phyloP scores from a whole-genome alignment of 2,113 vertebrate genomes.

The Rhinolophus ferrumequinum region DNA sequence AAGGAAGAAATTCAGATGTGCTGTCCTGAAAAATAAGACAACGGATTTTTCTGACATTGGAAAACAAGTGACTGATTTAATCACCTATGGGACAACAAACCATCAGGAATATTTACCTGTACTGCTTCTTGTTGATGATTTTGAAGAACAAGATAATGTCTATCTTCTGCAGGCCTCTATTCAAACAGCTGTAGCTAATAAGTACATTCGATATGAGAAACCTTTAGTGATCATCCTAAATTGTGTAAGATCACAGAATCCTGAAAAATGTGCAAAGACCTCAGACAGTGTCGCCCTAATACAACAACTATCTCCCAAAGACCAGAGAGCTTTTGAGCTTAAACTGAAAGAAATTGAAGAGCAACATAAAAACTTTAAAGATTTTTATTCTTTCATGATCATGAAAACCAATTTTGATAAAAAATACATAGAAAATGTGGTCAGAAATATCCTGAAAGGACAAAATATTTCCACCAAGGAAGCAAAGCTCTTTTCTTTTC shows the following conservation, averaged over 20 bases:
- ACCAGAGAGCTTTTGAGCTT: constrained; percentile 87
- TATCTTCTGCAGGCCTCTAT: constrained; percentile 85
- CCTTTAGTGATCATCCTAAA: constrained; percentile 89
- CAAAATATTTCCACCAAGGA: constrained; percentile 84
- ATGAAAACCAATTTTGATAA: constrained; percentile 90
- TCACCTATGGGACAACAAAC: constrained; percentile 80
- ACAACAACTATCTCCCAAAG: constrained; percentile 83
- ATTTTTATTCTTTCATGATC: constrained; percentile 93
- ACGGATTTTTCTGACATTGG: constrained; percentile 83
- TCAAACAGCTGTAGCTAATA: constrained; percentile 81
- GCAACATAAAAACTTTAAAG: constrained; percentile 84
- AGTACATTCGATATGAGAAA: constrained; percentile 79
- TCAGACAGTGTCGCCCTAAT: constrained; percentile 77
- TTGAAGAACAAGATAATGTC: constrained; percentile 88
- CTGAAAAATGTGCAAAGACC: constrained; percentile 80
- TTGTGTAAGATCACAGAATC: constrained; percentile 88
- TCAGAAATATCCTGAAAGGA: constrained; percentile 87
- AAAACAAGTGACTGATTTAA: constrained; percentile 84
- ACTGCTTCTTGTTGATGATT: constrained; percentile 90
- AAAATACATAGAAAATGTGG: constrained; percentile 88
- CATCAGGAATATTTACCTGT: constrained; percentile 82
- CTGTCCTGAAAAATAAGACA: constrained; percentile 84
- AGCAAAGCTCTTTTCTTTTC: constrained; percentile 87
- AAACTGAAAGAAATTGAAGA: constrained; percentile 88
- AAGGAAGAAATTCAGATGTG: constrained; percentile 87